Percentiles rank a stretch among this genome's conserved stretches.
Conservation (phyloP, 2,113 vertebrate species). For the Platichthys flesus region DNA sequence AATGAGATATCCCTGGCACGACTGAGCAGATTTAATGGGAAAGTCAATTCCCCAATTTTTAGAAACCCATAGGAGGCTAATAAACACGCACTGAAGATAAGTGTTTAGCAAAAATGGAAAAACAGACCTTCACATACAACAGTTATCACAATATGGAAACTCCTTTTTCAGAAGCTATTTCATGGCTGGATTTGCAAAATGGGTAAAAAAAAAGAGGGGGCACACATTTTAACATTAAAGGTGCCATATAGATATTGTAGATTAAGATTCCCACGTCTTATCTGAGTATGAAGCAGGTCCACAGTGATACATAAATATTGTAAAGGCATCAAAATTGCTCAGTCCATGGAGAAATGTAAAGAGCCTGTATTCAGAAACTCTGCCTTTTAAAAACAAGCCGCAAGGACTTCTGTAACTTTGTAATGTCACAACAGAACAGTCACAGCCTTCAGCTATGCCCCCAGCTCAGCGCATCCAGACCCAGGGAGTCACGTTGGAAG, state of each 20-base stretch:
- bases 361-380: background rate
- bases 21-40: background rate
- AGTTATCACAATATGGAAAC: background rate
- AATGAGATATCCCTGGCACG: background rate
- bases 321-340: background rate
- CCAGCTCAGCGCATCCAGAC: background rate
- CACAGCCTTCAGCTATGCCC: background rate
- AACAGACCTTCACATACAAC: background rate
- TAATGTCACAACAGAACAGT: background rate
- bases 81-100: background rate
- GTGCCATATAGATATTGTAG: background rate
- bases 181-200: background rate
- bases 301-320: background rate
- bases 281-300: background rate
- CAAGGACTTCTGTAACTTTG: background rate
- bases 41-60: background rate
- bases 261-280: background rate
- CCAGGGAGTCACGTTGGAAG: background rate
- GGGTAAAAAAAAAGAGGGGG: background rate
- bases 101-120: background rate
- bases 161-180: background rate
- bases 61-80: background rate
- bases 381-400: background rate
- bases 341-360: background rate
- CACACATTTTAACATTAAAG: background rate